These are phyloP conservation scores for Entomobrya multifasciata DNA, from an alignment of 2,888 invertebrate species.

Conservation along the genomic window DNA sequence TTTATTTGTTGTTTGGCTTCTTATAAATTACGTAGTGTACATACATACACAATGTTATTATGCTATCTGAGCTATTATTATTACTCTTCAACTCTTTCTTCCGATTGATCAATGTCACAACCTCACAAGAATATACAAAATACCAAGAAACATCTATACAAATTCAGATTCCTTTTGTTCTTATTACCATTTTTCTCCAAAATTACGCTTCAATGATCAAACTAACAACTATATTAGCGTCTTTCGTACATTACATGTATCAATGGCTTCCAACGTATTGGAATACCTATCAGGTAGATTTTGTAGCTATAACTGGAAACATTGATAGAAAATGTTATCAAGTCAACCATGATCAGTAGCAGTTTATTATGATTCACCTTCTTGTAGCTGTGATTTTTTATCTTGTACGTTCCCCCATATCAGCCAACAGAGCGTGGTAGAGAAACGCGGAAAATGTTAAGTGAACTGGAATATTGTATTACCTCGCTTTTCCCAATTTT, in stretches of 20 bases:
- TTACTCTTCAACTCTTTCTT: background rate
- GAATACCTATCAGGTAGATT: background rate
- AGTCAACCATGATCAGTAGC: conserved; percentile 6
- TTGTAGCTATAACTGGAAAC: too few species aligned
- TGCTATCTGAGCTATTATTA: too few species aligned
- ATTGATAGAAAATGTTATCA: background rate
- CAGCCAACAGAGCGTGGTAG: background rate
- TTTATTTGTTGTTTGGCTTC: too few species aligned
- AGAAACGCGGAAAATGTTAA: background rate
- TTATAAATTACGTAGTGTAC: too few species aligned
- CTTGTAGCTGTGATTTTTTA: background rate
- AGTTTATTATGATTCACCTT: background rate
- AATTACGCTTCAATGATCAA: conserved; percentile 38
- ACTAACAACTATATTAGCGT: conserved; percentile 38
- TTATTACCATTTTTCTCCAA: conserved; percentile 13
- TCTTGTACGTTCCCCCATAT: background rate
- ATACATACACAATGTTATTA: too few species aligned
- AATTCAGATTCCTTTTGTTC: conserved; percentile 38
- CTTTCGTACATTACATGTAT: background rate
- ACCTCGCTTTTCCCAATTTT: background rate
- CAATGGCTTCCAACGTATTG: background rate
- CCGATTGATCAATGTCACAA: conserved; percentile 52
- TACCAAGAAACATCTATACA: too few species aligned
- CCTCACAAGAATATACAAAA: background rate
- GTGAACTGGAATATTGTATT: background rate